Evolutionary conservation across 2,113 vertebrate species (phyloP).

Genomic region (Varanus komodoensis): DNA sequence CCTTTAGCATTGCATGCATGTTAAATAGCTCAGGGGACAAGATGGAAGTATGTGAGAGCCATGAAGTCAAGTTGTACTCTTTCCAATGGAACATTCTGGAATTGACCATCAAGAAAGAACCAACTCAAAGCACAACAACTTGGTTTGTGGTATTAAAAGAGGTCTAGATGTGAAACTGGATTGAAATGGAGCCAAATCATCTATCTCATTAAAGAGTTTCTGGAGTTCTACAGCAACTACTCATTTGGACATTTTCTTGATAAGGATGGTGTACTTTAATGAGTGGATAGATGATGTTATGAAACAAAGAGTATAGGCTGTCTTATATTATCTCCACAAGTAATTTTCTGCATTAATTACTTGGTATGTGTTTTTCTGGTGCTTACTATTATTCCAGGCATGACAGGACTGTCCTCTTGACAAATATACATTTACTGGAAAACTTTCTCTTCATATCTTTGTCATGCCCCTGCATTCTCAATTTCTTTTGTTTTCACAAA

Average conservation of each 20-base stretch:
- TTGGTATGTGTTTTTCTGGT: constrained; percentile 70
- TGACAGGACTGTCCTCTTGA: constrained; percentile 64
- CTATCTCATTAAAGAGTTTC: not conserved
- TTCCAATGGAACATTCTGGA: not conserved
- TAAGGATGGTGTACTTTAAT: not conserved
- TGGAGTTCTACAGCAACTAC: not conserved
- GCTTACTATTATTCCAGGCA: constrained; percentile 68
- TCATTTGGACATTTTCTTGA: not conserved
- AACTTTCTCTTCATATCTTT: constrained; percentile 54
- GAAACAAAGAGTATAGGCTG: not conserved
- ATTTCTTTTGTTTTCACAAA: constrained; percentile 57
- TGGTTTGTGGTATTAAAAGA: too few species aligned
- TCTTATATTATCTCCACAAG: not conserved
- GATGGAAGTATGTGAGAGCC: not conserved
- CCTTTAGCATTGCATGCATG: not conserved
- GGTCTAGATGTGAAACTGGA: not conserved
- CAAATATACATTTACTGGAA: constrained; percentile 60
- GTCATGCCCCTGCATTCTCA: constrained; percentile 31
- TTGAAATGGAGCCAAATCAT: not conserved
- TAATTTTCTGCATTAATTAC: constrained; percentile 66
- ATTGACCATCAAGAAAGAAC: not conserved
- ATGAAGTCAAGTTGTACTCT: not conserved
- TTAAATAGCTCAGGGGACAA: not conserved
- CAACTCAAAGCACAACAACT: too few species aligned
- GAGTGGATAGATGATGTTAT: not conserved